Evolutionary conservation across 1,140 invertebrate species (phyloP).

Genomic region (Mercenaria mercenaria): DNA sequence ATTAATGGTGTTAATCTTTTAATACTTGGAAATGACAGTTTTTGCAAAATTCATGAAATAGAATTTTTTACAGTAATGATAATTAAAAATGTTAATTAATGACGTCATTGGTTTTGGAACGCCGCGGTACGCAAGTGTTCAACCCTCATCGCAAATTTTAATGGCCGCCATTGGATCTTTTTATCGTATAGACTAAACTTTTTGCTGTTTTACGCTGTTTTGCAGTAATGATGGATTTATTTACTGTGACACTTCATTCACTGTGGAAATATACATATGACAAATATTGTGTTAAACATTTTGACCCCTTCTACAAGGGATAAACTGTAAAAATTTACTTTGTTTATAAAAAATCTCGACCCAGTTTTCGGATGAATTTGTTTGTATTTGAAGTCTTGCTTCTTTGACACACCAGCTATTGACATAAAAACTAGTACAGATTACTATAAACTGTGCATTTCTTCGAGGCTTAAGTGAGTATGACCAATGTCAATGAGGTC

Average conservation of each 20-base stretch:
- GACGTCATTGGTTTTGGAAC: conserved; percentile 68
- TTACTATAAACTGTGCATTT: background rate
- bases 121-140: conserved; percentile 69
- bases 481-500: too few species aligned
- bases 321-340: background rate
- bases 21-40: background rate
- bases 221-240: conserved; percentile 42
- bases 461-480: background rate
- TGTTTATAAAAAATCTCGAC: conserved; percentile 59
- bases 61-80: background rate
- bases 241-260: conserved; percentile 50
- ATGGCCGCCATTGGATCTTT: conserved; percentile 77
- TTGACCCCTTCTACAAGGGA: conserved; percentile 7
- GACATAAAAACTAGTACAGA: background rate
- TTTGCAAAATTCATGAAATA: background rate
- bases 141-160: conserved; percentile 73
- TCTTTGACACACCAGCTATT: background rate
- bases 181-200: background rate
- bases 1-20: too few species aligned
- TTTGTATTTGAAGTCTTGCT: conserved; percentile 7
- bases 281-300: conserved; percentile 24
- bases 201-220: background rate
- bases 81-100: conserved; percentile 31
- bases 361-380: conserved; percentile 65
- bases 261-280: conserved; percentile 30